Conservation (phyloP, 2,888 invertebrate species). For the Didymodactylos carnosus region DNA sequence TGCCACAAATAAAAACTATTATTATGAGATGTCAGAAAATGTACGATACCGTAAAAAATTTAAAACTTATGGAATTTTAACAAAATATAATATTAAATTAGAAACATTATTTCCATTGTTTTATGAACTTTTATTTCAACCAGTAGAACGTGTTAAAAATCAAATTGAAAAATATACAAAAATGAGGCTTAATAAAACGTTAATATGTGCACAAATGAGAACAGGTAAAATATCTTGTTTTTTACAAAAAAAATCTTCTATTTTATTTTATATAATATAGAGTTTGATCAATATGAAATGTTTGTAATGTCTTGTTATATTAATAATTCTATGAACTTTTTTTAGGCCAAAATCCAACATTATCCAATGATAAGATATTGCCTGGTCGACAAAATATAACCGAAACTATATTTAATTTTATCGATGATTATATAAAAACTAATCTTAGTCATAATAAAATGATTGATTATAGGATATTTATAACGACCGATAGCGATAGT, state of each 20-base stretch:
- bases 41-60: background rate
- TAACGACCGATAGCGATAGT: slow-evolving; percentile 2
- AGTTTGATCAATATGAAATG: no score
- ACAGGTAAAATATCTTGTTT: background rate
- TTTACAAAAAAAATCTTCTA: background rate
- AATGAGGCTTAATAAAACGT: background rate
- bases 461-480: slow-evolving; percentile 2
- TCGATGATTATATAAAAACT: background rate
- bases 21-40: background rate
- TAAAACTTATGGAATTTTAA: background rate
- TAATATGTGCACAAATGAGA: slow-evolving; percentile 6
- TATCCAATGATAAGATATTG: background rate
- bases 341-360: background rate
- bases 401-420: background rate
- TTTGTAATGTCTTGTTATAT: no score
- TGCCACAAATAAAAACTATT: background rate
- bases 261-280: no score
- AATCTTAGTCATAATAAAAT: background rate
- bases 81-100: background rate
- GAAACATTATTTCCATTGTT: background rate
- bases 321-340: no score
- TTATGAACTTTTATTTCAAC: background rate
- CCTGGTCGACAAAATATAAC: background rate
- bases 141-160: background rate
- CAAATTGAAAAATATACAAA: background rate